A percentile compares a stretch with the other conserved stretches of the same genome.
Evolutionary conservation across 2,888 invertebrate species (phyloP).

Genomic region (Hipparchia sbordonii): DNA sequence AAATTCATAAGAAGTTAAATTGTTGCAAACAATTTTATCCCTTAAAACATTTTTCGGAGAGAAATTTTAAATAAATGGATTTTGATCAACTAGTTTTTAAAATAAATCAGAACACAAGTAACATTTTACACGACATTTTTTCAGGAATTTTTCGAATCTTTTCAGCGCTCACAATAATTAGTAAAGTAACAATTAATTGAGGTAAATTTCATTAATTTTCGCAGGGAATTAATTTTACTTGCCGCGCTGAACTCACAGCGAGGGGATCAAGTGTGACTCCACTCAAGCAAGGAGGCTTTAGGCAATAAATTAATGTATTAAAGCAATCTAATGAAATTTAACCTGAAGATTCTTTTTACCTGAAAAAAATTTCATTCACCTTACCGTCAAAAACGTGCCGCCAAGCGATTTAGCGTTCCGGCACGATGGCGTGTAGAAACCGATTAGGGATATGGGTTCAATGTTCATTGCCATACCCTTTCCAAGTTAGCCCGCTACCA

Average conservation of each 20-base stretch:
- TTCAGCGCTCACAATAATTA: slow-evolving; percentile 47
- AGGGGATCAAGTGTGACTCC: neutral
- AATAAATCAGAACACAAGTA: neutral
- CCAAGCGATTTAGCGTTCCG: too few species aligned
- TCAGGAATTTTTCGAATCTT: neutral
- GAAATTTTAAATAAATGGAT: neutral
- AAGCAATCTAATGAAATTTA: too few species aligned
- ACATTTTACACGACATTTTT: neutral
- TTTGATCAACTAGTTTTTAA: neutral
- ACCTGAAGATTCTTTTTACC: too few species aligned
- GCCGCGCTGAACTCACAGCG: slow-evolving; percentile 1
- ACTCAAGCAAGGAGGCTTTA: slow-evolving; percentile 3
- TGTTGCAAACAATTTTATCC: too few species aligned
- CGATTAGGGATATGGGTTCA: too few species aligned
- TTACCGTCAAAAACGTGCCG: too few species aligned
- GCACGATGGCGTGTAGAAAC: too few species aligned
- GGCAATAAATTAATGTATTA: slow-evolving; percentile 10
- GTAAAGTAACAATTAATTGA: slow-evolving; percentile 56
- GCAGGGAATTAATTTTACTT: slow-evolving; percentile 32
- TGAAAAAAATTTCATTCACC: too few species aligned
- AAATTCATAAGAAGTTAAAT: too few species aligned
- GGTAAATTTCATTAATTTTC: slow-evolving; percentile 66
- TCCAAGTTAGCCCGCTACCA: too few species aligned
- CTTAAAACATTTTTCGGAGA: too few species aligned
- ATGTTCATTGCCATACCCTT: too few species aligned